Conservation (phyloP, 2,113 vertebrate species). For the Garra rufa region DNA sequence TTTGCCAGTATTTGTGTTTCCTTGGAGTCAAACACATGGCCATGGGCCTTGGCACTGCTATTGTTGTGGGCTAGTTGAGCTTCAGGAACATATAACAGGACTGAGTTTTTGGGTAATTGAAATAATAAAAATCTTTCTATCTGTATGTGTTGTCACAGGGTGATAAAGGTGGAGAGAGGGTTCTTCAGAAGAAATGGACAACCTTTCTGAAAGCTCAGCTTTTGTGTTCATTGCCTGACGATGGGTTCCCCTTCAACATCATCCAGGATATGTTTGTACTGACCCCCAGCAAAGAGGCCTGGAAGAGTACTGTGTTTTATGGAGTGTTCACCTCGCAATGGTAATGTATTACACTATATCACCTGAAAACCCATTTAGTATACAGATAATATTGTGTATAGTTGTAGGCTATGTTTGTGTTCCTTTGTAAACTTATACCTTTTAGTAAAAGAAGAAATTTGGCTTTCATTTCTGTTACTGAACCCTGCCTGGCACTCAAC, state of each 20-base stretch:
- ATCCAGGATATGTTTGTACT: slow-evolving; percentile 94
- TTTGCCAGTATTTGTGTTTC: no score
- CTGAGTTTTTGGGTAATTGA: no score
- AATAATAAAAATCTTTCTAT: no score
- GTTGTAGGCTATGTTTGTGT: background rate
- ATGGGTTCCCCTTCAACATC: slow-evolving; percentile 95
- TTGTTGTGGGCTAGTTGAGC: no score
- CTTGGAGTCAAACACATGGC: no score
- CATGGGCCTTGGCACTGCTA: no score
- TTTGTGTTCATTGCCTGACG: slow-evolving; percentile 87
- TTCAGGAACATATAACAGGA: no score
- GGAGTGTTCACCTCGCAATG: slow-evolving; percentile 97
- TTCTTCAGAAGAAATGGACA: slow-evolving; percentile 95
- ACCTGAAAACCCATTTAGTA: background rate
- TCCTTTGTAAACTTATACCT: background rate
- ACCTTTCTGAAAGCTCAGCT: slow-evolving; percentile 96
- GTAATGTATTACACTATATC: slow-evolving; percentile 68
- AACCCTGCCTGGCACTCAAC: background rate
- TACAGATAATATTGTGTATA: background rate
- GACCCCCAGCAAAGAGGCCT: slow-evolving; percentile 79
- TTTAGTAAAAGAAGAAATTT: slow-evolving; percentile 1
- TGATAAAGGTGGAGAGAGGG: slow-evolving; percentile 90
- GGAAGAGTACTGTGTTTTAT: slow-evolving; percentile 87
- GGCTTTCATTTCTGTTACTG: slow-evolving; percentile 35
- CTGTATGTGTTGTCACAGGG: slow-evolving; percentile 75